Percentiles rank a stretch among this genome's conserved stretches.
Conservation (phyloP, 2,888 invertebrate species). For the Chaitophorus viminalis region DNA sequence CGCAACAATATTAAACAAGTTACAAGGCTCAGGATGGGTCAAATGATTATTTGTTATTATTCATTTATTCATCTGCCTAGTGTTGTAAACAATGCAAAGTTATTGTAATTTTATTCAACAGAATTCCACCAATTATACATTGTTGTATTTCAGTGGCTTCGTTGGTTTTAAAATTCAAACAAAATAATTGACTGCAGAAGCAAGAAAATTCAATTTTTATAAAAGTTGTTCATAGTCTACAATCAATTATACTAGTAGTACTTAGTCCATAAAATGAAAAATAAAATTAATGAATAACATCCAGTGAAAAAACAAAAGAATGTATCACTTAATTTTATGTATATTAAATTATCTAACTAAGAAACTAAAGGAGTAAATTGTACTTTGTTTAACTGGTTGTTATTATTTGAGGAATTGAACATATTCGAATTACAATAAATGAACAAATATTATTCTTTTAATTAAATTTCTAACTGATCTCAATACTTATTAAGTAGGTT, state of each 20-base stretch:
- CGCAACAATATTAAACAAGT: background rate
- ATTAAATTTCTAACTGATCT: no score
- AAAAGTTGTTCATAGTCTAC: background rate
- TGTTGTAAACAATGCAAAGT: background rate
- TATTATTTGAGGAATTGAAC: no score
- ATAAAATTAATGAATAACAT: background rate
- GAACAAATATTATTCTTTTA: no score
- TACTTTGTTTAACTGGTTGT: background rate
- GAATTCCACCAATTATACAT: background rate
- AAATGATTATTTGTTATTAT: constrained; percentile 9
- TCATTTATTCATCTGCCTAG: constrained; percentile 1
- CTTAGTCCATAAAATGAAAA: background rate
- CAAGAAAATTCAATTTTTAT: no score
- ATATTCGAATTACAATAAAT: no score
- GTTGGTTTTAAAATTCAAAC: background rate
- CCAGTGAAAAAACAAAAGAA: background rate
- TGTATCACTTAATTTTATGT: background rate
- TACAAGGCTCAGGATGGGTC: background rate
- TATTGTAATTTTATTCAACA: constrained; percentile 28
- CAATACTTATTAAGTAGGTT: no score
- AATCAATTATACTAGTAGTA: background rate
- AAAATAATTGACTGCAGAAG: background rate
- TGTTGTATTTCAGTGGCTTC: background rate
- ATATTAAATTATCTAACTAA: background rate
- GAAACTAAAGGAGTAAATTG: background rate